phyloP scores from a whole-genome alignment of 53 echinoderm and acorn worm genomes.

The Patiria pectinifera region DNA sequence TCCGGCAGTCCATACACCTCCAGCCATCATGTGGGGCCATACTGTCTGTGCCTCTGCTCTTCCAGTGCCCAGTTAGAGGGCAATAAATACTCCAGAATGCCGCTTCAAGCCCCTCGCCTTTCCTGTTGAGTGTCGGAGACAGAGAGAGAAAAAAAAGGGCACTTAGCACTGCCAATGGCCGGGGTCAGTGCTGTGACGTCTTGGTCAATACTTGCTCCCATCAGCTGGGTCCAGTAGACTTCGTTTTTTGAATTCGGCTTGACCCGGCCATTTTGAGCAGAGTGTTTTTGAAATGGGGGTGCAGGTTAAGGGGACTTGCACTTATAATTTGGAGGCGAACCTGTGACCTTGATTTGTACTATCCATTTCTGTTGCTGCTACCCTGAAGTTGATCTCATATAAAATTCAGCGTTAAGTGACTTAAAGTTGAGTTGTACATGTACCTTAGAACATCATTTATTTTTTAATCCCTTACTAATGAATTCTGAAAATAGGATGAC shows the following conservation, averaged over 20 bases:
- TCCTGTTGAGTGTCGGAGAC: slow-evolving; percentile 21
- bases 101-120: slow-evolving; percentile 30
- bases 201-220: slow-evolving; percentile 10
- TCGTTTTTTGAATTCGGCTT: not conserved
- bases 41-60: slow-evolving; percentile 39
- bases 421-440: too few relatives aligned
- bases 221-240: not conserved
- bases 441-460: too few relatives aligned
- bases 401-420: too few relatives aligned
- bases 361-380: too few relatives aligned
- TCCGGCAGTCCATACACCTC: not conserved
- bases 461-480: too few relatives aligned
- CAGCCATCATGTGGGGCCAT: slow-evolving; percentile 45
- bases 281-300: too few relatives aligned
- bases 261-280: too few relatives aligned
- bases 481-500: too few relatives aligned
- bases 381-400: too few relatives aligned
- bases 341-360: too few relatives aligned
- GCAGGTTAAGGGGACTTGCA: too few relatives aligned
- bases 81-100: slow-evolving; percentile 48
- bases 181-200: not conserved
- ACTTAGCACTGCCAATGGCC: not conserved
- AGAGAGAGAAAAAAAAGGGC: not conserved
- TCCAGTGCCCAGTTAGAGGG: slow-evolving; percentile 33
- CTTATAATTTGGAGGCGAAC: too few relatives aligned